These are phyloP conservation scores for Polypterus bichir DNA, from an alignment of 2,113 vertebrate genomes.

Conservation along the genomic window DNA sequence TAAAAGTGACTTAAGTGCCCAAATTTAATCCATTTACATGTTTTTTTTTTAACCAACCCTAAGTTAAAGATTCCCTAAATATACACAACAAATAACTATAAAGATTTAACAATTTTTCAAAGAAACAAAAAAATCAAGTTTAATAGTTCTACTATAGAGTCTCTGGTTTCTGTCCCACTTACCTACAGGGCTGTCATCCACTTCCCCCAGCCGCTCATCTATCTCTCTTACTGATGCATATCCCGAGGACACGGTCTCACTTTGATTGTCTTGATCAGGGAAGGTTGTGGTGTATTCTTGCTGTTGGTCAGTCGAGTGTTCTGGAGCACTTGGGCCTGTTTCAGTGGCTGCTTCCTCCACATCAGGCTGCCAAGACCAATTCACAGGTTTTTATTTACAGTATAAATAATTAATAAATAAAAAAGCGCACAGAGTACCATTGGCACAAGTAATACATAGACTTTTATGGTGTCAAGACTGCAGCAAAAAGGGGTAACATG, in stretches of 20 bases:
- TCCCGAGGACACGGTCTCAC: conserved; percentile 64
- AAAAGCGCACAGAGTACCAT: no score
- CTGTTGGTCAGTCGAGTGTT: conserved; percentile 16
- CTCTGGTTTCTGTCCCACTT: conserved; percentile 32
- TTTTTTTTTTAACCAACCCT: no score
- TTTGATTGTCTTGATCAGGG: conserved; percentile 47
- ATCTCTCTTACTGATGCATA: conserved; percentile 60
- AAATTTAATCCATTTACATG: no score
- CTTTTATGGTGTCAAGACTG: no score
- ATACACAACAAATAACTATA: not conserved
- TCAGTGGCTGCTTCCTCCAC: conserved; percentile 19
- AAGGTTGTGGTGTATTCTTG: conserved; percentile 14
- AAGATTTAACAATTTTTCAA: conserved; percentile 5
- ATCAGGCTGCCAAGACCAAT: conserved; percentile 14
- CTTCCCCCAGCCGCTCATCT: conserved; percentile 42
- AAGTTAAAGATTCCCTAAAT: not conserved
- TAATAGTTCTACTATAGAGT: not conserved
- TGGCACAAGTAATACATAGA: no score
- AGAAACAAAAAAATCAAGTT: conserved; percentile 2
- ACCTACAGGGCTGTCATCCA: conserved; percentile 27
- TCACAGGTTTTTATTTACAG: no score
- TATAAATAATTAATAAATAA: no score
- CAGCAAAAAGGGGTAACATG: no score
- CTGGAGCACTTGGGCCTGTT: conserved; percentile 11
- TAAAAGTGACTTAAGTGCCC: no score